Evolutionary conservation across 2,113 vertebrate genomes (phyloP).

Genomic region (Gallinago paraguaiae): DNA sequence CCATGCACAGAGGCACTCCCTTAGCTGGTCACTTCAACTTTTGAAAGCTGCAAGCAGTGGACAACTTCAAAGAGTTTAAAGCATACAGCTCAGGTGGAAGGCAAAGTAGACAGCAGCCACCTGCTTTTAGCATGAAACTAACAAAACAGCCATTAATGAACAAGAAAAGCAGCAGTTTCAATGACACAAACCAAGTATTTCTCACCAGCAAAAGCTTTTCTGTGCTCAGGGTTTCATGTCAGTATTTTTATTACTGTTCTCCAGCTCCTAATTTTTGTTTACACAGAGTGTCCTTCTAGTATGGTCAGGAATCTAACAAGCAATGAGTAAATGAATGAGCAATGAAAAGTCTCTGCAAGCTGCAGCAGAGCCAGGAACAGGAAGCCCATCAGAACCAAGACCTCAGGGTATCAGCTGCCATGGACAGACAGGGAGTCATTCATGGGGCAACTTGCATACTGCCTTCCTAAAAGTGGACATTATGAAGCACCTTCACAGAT

Average conservation of each 20-base stretch:
- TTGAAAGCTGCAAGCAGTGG: not conserved
- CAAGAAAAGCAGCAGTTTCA: not conserved
- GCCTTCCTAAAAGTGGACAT: not conserved
- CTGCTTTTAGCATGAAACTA: not conserved
- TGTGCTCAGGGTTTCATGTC: not conserved
- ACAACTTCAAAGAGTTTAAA: not conserved
- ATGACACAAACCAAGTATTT: not conserved
- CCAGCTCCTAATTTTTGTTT: not conserved
- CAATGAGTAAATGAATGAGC: not conserved
- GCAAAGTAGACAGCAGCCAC: not conserved
- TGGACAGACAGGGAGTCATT: not conserved
- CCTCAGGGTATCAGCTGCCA: not conserved
- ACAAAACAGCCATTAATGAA: not conserved
- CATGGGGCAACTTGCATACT: not conserved
- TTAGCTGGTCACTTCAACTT: not conserved
- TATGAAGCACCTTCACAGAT: not conserved
- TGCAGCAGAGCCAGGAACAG: not conserved
- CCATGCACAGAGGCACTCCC: not conserved
- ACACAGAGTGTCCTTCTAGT: not conserved
- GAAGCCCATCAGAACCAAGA: not conserved
- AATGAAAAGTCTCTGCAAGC: not conserved
- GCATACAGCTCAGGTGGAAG: not conserved
- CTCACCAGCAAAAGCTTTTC: not conserved
- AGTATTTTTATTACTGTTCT: not conserved
- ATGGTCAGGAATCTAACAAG: not conserved